Base-by-base conservation (phyloP, 2,797 vertebrate genomes). In the Xerus rutilus region DNA sequence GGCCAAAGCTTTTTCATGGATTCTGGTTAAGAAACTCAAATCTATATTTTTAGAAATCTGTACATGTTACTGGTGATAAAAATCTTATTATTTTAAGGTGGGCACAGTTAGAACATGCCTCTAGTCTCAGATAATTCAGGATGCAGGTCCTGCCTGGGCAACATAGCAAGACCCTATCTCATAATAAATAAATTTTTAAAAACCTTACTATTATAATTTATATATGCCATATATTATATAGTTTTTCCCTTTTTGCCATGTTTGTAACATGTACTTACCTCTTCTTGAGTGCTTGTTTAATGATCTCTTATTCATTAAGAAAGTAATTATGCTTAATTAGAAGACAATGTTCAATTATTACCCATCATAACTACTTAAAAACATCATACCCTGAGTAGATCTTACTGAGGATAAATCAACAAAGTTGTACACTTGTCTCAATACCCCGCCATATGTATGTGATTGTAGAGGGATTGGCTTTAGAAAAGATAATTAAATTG, bases 301-400 rank as follows among this genome's bases (percentile, higher is more conserved):
- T 72, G 14, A 85, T 94, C 69, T 85, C 52, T 86, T 88, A n/a
- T 69, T 94, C 45, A 47, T 62, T 89, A 86, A 91, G 59, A 89
- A 89, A 62, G 20, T 70, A 43, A 43, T 79, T 64, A 11, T 81
- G 25, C 21, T 70, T 20, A 59, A 49, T 79, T 91, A 76, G 67
- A 72, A 67, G 52, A 69, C 54, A 77, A 47, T 79, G 32, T 15
- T 87, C 72, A 76, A 59, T 87, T 65, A 17, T 78, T 82, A 1
- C 3, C 20, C 13, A 57, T 6, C 76, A 0, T 86, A 25, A 45
- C 30, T 91, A 67, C 3, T 73, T 11, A 43, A 49, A 49, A 12
- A 4, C 59, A 30, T 59, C 20, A 65, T 30, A 67, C 7, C 47
- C 91, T 87, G 77, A 82, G 4, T 65, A 78, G 62, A 89, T 69